Base-by-base conservation (phyloP, 2,888 invertebrate genomes). In the Mactromeris polynyma region DNA sequence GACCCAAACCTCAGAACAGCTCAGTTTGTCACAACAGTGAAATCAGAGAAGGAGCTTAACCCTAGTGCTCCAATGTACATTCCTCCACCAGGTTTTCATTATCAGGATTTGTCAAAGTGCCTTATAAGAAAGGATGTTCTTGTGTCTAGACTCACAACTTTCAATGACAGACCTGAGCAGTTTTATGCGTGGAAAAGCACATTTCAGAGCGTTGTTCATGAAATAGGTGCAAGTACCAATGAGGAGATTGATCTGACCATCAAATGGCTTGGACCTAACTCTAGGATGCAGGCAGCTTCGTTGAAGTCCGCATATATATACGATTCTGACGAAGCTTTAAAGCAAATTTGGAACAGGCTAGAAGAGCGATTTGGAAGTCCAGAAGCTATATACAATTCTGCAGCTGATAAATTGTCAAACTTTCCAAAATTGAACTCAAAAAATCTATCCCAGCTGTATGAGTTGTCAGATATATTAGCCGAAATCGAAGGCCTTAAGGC, bases 311-410 rank as follows among this genome's bases (percentile, higher is more conserved):
- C 83, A 4, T 73, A 38, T 73, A 42, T 33, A 19, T 7, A 31
- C 42, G 46, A 54, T 42, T 2, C 83, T 33, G 46, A 42, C 42
- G 31, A 31, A 33, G 88, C 83, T 19, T 19, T 86, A 19, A 14
- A 64, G 54, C n/a, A 33, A 31, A 78, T 84, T 21, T 90, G 88
- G 88, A 31, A 64, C 3, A 79, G 88, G 17, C 40, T 88, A 19
- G 86, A 86, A 19, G 90, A 90, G 31, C 73, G 88, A n/a, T 88
- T 36, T 82, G 88, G 90, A 7, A 31, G 64, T 26, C 84, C 88
- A n/a, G 90, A 90, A 26, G n/a, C 77, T 26, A 40, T 90, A 2
- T 81, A 81, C 21, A 7, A 40, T 17, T 42, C 81, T 19, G n/a
- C 83, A 26, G 31, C n/a, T 33, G 64, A 42, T 17, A 88, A 85